These are phyloP conservation scores for Clepsis dumicolana DNA, from an alignment of 2,888 invertebrate species.

Conservation along the genomic window DNA sequence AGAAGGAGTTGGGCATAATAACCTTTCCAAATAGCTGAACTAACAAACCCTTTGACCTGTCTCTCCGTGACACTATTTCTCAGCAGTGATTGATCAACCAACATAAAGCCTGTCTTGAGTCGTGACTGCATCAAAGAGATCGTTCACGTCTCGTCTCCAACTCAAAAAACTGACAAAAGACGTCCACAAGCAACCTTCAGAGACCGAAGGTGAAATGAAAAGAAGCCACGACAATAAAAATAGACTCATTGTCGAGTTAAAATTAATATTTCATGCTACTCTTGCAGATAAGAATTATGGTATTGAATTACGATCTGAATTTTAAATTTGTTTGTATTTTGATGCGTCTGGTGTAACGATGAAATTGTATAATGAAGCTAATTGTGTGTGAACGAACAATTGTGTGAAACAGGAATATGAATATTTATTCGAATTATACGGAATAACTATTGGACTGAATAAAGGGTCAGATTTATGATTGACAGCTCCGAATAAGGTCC, in stretches of 20 bases:
- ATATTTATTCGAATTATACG: slow-evolving; percentile 75
- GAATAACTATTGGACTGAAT: slow-evolving; percentile 49
- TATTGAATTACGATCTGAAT: slow-evolving; percentile 80
- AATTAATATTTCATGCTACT: slow-evolving; percentile 79
- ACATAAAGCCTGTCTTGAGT: slow-evolving; percentile 48
- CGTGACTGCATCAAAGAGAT: slow-evolving; percentile 50
- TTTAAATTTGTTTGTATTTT: slow-evolving; percentile 77
- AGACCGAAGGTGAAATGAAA: slow-evolving; percentile 52
- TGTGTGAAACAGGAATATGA: slow-evolving; percentile 64
- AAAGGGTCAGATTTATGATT: slow-evolving; percentile 57
- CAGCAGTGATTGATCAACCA: slow-evolving; percentile 66
- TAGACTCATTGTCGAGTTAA: slow-evolving; percentile 68
- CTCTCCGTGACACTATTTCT: slow-evolving; percentile 57
- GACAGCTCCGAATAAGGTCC: slow-evolving; percentile 48
- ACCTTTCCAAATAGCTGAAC: slow-evolving; percentile 47
- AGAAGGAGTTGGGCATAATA: slow-evolving; percentile 24
- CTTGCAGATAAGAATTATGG: slow-evolving; percentile 71
- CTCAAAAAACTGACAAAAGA: slow-evolving; percentile 51
- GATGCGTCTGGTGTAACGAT: slow-evolving; percentile 59
- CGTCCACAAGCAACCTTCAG: slow-evolving; percentile 52
- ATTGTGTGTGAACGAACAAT: slow-evolving; percentile 81
- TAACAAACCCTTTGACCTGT: slow-evolving; percentile 61
- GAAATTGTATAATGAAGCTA: slow-evolving; percentile 78
- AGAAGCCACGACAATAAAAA: slow-evolving; percentile 80
- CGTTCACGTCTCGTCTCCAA: slow-evolving; percentile 47